phyloP scores from a whole-genome alignment of 2,113 vertebrate species.

The Pomatorhinus ruficollis region DNA sequence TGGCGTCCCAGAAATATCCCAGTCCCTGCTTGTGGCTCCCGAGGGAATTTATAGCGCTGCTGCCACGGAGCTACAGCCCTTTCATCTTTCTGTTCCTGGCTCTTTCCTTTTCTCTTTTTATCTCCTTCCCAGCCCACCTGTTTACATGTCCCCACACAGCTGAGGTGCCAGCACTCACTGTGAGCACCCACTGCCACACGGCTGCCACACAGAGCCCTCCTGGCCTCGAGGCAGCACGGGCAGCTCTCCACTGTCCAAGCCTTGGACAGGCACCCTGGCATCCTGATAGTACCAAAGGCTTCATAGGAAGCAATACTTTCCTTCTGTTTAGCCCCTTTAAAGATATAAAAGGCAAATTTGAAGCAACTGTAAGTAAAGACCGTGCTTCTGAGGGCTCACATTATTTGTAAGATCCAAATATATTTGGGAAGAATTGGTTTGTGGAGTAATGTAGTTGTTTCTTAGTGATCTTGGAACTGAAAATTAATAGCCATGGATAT shows the following conservation, averaged over 20 bases:
- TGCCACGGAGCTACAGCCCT: neutral
- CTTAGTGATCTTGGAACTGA: neutral
- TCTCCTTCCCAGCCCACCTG: neutral
- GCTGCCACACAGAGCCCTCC: neutral
- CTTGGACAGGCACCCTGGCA: neutral
- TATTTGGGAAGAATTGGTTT: neutral
- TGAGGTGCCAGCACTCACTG: rapidly evolving
- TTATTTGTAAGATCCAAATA: neutral
- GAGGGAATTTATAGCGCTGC: neutral
- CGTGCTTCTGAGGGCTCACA: rapidly evolving
- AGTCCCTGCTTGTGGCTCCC: neutral
- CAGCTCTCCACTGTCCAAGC: neutral
- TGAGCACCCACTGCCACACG: neutral
- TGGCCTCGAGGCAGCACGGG: rapidly evolving
- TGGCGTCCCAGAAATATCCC: neutral
- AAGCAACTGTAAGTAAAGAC: neutral
- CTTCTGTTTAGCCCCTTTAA: neutral
- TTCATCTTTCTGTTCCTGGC: neutral
- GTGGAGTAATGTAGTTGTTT: neutral
- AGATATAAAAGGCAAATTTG: neutral
- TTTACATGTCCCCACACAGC: neutral
- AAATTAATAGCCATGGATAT: neutral
- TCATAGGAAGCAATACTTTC: neutral
- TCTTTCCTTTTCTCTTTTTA: neutral
- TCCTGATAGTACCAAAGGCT: neutral